These are phyloP conservation scores for Noturus placidus DNA, from an alignment of 2,113 vertebrate species.

Conservation along the genomic window DNA sequence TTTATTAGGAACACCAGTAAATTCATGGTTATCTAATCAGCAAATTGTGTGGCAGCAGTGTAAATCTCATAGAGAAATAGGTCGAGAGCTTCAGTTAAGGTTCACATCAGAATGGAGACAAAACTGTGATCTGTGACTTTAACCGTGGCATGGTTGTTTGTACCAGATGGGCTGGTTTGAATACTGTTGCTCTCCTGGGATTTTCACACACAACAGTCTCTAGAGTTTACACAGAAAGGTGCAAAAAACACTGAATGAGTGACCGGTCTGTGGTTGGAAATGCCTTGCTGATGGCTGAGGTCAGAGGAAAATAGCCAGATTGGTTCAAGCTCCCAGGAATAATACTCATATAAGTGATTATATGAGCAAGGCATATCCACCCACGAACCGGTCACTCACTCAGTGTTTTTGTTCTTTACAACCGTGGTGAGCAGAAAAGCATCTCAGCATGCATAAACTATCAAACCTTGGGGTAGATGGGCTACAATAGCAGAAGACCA, in stretches of 20 bases:
- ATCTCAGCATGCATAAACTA: not conserved
- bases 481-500: not conserved
- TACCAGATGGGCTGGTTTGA: not conserved
- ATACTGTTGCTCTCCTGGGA: too few species aligned
- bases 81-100: not conserved
- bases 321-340: not conserved
- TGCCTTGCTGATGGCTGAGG: not conserved
- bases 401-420: too few species aligned
- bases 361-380: too few species aligned
- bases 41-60: not conserved
- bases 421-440: not conserved
- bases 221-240: too few species aligned
- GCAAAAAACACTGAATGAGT: not conserved
- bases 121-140: not conserved
- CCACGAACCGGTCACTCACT: too few species aligned
- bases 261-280: not conserved
- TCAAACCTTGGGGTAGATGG: not conserved
- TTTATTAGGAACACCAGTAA: not conserved
- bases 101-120: not conserved
- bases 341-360: not conserved
- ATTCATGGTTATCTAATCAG: not conserved
- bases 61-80: not conserved
- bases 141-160: not conserved
- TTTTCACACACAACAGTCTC: too few species aligned
- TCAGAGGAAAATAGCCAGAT: not conserved